Base-by-base conservation (phyloP, 2,113 vertebrate species). In the Hystrix brachyura region DNA sequence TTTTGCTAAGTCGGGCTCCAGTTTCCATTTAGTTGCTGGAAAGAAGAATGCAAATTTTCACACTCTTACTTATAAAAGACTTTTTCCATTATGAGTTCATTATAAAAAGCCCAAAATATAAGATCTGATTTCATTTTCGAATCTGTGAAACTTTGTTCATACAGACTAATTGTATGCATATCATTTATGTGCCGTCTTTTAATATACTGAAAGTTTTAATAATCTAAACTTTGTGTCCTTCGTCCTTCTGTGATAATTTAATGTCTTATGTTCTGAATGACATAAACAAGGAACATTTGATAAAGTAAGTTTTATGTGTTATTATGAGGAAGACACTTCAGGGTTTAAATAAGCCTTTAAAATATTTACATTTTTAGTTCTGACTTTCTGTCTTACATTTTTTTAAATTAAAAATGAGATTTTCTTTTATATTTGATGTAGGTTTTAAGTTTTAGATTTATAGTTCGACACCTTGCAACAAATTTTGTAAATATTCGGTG, bases 401-500 rank as follows among this genome's bases (percentile, higher is more conserved):
- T 98, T 98, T 98, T 97, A 69, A 89, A 94, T 38, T 38, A 79
- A 91, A 96, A 96, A 97, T 94, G 91, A 64, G 76, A 71, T 98
- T 95, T 97, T 98, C 87, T 80, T 93, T 98, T 98, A 98, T 98
- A 99, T 98, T 98, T 98, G 98, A 99, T 98, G 98, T 98, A 98
- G 96, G 97, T 98, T 99, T 99, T 60, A 84, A 98, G 97, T 98
- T 98, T 95, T 94, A 98, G 98, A 99, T 99, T 99, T 99, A 99
- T 98, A 97, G 95, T 97, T 99, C 98, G 98, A 99, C 98, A 99
- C 99, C 98, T 99, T 3, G 62, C 98, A 98, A 98, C 98, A 99
- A 99, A 98, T 99, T 99, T 98, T 98, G 98, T 99, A 99, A 99
- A 99, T 99, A 99, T 98, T 99, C 98, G 84, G 97, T 98, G 98